phyloP scores from a whole-genome alignment of 2,797 vertebrate species.

The Caiman crocodilus region DNA sequence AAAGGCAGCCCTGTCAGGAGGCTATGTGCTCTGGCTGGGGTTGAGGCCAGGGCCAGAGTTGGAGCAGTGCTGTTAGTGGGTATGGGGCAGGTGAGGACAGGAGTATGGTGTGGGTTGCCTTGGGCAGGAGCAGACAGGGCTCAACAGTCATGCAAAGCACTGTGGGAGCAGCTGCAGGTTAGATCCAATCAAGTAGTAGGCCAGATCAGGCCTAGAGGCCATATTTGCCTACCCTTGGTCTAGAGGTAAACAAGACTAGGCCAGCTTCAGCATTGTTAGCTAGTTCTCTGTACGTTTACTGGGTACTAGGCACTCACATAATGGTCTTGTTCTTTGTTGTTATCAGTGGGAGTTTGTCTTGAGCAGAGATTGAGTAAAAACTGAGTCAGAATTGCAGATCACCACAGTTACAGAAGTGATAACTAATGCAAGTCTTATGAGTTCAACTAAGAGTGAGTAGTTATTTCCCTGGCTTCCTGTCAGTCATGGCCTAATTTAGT shows the following conservation, averaged over 20 bases:
- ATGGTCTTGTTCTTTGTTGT: not conserved
- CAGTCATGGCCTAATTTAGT: not conserved
- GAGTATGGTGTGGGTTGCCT: too few relatives aligned
- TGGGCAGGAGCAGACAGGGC: too few relatives aligned
- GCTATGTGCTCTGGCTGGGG: too few relatives aligned
- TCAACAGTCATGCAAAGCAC: too few relatives aligned
- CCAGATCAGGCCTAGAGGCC: too few relatives aligned
- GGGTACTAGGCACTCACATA: not conserved
- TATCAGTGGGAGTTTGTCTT: constrained; percentile 7
- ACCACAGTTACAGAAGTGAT: constrained; percentile 7
- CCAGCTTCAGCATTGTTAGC: not conserved
- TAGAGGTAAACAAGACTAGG: not conserved
- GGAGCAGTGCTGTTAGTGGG: too few relatives aligned
- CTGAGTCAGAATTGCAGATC: not conserved
- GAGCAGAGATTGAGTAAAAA: not conserved
- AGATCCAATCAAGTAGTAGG: too few relatives aligned
- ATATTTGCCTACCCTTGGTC: too few relatives aligned
- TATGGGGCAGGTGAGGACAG: too few relatives aligned
- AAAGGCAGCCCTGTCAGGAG: too few relatives aligned
- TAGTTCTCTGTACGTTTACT: not conserved
- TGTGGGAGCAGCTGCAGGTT: too few relatives aligned
- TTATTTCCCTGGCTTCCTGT: not conserved
- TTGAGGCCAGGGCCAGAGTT: too few relatives aligned
- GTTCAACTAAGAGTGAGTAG: not conserved
- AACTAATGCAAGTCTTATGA: not conserved